A percentile compares a stretch with the other conserved stretches of the same genome.
Evolutionary conservation across 1,140 invertebrate genomes (phyloP).

Genomic region (Saccostrea glomerata): DNA sequence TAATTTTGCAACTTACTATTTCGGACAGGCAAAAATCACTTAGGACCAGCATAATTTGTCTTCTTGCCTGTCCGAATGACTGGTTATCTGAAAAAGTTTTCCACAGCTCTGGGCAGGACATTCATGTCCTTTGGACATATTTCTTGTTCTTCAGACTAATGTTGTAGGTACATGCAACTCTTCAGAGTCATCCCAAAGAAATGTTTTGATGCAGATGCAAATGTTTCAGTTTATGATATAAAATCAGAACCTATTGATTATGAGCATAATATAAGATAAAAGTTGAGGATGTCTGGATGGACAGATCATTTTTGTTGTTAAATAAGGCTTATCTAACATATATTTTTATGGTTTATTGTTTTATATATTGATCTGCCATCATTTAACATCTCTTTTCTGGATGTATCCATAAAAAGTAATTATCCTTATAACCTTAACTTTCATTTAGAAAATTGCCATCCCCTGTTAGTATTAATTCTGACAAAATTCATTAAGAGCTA

Average conservation of each 20-base stretch:
- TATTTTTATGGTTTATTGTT: slow-evolving; percentile 16
- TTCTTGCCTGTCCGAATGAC: too few relatives aligned
- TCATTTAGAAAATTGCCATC: slow-evolving; percentile 34
- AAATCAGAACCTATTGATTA: not conserved
- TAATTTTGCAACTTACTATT: too few relatives aligned
- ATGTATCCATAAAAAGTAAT: slow-evolving; percentile 11
- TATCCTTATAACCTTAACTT: slow-evolving; percentile 35
- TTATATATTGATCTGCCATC: slow-evolving; percentile 3
- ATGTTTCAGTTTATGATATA: not conserved
- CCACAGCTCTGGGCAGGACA: too few relatives aligned
- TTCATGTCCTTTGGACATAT: too few relatives aligned
- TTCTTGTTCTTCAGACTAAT: not conserved
- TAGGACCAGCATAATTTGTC: too few relatives aligned
- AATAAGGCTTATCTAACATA: not conserved
- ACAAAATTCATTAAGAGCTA: slow-evolving; percentile 32
- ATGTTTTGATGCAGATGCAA: not conserved
- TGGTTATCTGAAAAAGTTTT: too few relatives aligned
- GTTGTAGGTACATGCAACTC: too few relatives aligned
- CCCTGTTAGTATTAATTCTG: slow-evolving; percentile 34
- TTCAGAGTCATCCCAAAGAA: not conserved
- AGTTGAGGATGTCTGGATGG: not conserved
- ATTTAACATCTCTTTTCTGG: not conserved
- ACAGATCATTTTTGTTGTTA: not conserved
- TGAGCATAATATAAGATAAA: not conserved
- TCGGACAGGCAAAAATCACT: too few relatives aligned